Evolutionary conservation across 1,140 invertebrate genomes (phyloP).

Genomic region (Bombus pascuorum): DNA sequence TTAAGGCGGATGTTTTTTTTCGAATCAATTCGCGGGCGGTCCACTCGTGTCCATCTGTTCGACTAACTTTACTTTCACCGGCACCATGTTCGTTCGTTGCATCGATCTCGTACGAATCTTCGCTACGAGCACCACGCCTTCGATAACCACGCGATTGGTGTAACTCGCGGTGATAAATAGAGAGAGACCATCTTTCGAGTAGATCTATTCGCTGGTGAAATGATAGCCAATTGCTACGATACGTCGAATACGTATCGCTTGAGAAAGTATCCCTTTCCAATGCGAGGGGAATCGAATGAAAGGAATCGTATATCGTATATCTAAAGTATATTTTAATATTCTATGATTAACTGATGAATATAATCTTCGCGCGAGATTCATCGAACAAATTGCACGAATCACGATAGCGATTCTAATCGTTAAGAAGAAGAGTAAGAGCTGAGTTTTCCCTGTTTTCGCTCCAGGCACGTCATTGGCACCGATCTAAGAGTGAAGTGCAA

Average conservation of each 20-base stretch:
- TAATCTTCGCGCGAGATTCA: neutral
- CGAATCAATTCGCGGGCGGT: constrained; percentile 11
- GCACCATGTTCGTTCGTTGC: neutral
- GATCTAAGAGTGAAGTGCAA: constrained; percentile 60
- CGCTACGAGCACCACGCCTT: constrained; percentile 13
- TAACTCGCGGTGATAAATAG: too few relatives aligned
- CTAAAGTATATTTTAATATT: neutral
- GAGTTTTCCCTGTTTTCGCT: constrained; percentile 62
- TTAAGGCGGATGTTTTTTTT: neutral
- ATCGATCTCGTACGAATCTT: constrained; percentile 20
- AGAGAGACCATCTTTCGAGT: neutral
- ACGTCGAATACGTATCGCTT: too few relatives aligned
- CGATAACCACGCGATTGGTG: constrained; percentile 6
- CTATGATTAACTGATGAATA: too few relatives aligned
- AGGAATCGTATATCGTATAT: constrained; percentile 1
- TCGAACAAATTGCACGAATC: neutral
- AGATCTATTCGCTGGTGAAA: neutral
- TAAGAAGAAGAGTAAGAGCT: constrained; percentile 62
- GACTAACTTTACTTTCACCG: constrained; percentile 74
- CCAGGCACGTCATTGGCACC: constrained; percentile 12
- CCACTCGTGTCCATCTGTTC: constrained; percentile 30
- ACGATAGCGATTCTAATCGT: constrained; percentile 7
- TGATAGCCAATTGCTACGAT: neutral
- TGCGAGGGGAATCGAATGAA: neutral
- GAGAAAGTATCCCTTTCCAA: constrained; percentile 34